Base-by-base conservation (phyloP, 2,888 invertebrate species). In the Parnassius mnemosyne region DNA sequence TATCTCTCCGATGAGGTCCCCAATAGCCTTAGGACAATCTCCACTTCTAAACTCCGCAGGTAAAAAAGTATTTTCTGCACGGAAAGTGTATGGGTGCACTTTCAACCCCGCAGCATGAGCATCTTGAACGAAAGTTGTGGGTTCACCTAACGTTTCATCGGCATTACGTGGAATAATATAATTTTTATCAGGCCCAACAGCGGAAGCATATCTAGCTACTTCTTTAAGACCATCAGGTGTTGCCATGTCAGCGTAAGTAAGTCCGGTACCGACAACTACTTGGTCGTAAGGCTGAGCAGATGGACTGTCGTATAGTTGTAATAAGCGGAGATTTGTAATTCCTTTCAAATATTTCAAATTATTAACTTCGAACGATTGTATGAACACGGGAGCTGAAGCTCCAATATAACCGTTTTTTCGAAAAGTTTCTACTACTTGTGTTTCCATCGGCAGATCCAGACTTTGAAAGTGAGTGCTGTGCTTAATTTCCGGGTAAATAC, bases 31-130 rank as follows among this genome's bases (percentile, higher is more conserved):
- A 3, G 73, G 69, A 7, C 65, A 47, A 12, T 80, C 73, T 9
- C 66, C 67, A 64, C 70, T 85, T 53, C 78, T 78, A 63, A 77
- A 88, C 61, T 89, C 84, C n/a, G 64, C 68, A 20, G 90, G 88
- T 25, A 90, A 72, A 66, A 80, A 90, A 7, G 67, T 53, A 66
- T 90, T 89, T 68, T 90, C 90, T 11, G 89, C 83, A 2, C 89
- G 83, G 68, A 90, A 90, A 1, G 89, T 89, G 66, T 86, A 90
- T 0, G 89, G 89, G 66, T 89, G 89, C 1, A 91, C 88, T 69
- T 83, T 81, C 42, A 91, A 70, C 1, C 85, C 84, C 20, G 68
- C 84, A 2, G 75, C 72, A 63, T 91, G 90, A 10, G 89, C 87
- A 53, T 89, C 80, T 9, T 65, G 63, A 0, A 91, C 85, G 59